A percentile compares a stretch with the other conserved stretches of the same genome.
These are phyloP conservation scores for Sebastes vulpes DNA, from an alignment of 2,797 vertebrate genomes.

Conservation along the genomic window DNA sequence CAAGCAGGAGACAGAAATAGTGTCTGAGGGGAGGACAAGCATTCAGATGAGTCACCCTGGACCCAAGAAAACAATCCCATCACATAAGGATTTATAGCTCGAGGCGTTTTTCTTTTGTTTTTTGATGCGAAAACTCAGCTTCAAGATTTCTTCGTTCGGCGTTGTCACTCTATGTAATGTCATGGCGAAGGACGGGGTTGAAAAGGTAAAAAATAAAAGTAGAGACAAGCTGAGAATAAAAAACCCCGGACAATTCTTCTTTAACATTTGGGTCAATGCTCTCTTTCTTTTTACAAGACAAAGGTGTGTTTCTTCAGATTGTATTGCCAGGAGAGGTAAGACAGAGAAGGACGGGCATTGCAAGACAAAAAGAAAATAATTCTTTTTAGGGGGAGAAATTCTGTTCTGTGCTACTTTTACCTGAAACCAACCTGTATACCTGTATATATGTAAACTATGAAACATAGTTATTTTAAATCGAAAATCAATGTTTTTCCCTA, in stretches of 20 bases:
- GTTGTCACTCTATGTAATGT: background rate
- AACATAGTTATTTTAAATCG: no score
- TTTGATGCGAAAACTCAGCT: background rate
- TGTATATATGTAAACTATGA: no score
- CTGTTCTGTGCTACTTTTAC: background rate
- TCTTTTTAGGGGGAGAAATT: background rate
- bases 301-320: background rate
- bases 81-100: background rate
- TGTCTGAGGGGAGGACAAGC: constrained; percentile 8
- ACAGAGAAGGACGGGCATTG: background rate
- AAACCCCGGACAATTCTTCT: background rate
- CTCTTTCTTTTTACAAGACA: background rate
- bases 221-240: background rate
- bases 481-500: no score
- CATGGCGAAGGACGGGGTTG: background rate
- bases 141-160: background rate
- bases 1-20: background rate
- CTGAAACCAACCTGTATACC: background rate
- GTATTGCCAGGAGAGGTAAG: background rate
- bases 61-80: constrained; percentile 19
- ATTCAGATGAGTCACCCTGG: constrained; percentile 23
- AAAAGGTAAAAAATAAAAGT: background rate
- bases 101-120: background rate
- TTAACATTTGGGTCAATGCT: background rate
- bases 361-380: background rate